Evolutionary conservation across 2,888 invertebrate species (phyloP).

Genomic region (Ptychoptera albimana): DNA sequence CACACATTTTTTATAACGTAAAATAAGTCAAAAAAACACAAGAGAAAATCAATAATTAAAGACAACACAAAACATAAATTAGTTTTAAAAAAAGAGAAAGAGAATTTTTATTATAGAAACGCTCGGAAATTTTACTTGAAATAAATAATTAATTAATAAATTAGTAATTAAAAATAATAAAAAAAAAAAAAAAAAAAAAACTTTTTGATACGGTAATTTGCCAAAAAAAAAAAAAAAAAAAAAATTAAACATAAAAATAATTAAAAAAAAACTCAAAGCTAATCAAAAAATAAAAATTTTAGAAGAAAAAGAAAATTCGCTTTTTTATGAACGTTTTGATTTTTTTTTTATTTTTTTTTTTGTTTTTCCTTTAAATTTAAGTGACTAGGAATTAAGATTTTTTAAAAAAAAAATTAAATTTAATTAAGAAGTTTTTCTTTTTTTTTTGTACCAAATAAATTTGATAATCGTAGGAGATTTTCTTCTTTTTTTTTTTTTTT

Average conservation of each 20-base stretch:
- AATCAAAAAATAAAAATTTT: neutral
- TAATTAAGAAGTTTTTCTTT: neutral
- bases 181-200: neutral
- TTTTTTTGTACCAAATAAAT: neutral
- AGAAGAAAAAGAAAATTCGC: neutral
- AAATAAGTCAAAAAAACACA: neutral
- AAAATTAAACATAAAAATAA: neutral
- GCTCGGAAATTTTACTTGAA: neutral
- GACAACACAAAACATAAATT: too few relatives aligned
- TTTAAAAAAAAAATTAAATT: neutral
- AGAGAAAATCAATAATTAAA: neutral
- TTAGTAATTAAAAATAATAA: neutral
- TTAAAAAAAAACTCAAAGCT: neutral
- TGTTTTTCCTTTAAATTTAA: neutral
- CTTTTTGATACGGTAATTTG: neutral
- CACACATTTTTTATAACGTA: neutral
- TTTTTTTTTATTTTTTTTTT: too few relatives aligned
- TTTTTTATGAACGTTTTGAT: neutral
- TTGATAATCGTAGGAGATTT: neutral
- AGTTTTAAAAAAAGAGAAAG: neutral
- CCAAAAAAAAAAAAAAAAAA: neutral
- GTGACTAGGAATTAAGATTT: neutral
- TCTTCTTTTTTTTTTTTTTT: neutral
- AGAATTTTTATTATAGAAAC: neutral
- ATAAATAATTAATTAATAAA: neutral